Evolutionary conservation across 37 sponge, comb jelly and placozoan species (phyloP).

Genomic region (Ephydatia muelleri): DNA sequence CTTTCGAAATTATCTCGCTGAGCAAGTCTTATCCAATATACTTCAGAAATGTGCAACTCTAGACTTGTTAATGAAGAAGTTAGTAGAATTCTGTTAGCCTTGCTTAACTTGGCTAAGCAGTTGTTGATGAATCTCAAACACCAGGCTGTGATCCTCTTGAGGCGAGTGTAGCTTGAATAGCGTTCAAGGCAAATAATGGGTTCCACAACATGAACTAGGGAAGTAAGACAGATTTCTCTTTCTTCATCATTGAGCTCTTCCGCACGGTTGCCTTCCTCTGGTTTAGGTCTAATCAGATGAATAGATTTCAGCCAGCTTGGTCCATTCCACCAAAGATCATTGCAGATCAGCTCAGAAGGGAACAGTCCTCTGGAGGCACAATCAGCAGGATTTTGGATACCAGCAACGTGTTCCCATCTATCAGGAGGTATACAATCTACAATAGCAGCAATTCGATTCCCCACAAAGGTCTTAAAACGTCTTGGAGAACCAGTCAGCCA

Average conservation of each 20-base stretch:
- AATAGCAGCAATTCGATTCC: constrained; percentile 35
- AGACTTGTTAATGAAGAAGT: background rate
- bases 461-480: constrained; percentile 42
- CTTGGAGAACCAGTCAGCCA: constrained; percentile 29
- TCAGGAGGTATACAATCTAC: constrained; percentile 29
- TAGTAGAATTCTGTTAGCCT: background rate
- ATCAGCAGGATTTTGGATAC: constrained; percentile 35
- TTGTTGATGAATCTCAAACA: constrained; percentile 16
- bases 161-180: constrained; percentile 16
- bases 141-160: constrained; percentile 38
- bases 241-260: constrained; percentile 5
- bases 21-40: background rate
- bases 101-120: constrained; percentile 1
- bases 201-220: too few species aligned
- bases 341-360: constrained; percentile 7
- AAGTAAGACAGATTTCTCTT: constrained; percentile 4
- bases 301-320: constrained; percentile 13
- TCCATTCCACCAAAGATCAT: constrained; percentile 46
- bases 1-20: background rate
- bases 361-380: constrained; percentile 34
- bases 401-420: constrained; percentile 35
- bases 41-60: background rate
- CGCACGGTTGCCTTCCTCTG: too few species aligned
- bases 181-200: constrained; percentile 17
- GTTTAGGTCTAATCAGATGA: too few species aligned